Evolutionary conservation across 2,888 invertebrate species (phyloP), one percentile per base, ranked within the genome.

Genomic region (Oligia latruncula): DNA sequence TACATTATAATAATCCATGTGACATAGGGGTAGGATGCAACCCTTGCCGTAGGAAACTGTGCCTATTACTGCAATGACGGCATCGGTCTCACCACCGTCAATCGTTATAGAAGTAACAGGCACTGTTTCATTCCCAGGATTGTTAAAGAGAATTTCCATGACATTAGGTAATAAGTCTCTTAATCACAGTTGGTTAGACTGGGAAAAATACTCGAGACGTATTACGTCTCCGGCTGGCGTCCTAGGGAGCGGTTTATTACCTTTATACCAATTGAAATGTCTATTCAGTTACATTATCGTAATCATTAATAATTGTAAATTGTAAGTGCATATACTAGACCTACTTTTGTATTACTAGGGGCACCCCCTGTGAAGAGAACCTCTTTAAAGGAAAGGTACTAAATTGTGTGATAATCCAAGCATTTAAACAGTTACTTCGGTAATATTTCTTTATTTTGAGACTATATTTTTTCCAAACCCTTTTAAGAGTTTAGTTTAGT

Each of bases 131-230:
- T 58, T 71, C 17, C 58, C 66, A 82, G 58, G 35, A 74, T 40
- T 52, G 60, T 80, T 15, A 52, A 49, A 43, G 35, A 68, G n/a
- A 23, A 68, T 75, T 62, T 74, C n/a, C 67, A 40, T 40, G 67
- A 55, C 67, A 58, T 55, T 29, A 29, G 29, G 29, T 65, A 49
- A 72, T 60, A 74, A 67, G 17, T 55, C n/a, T 35, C 17, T 55
- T 13, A 55, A 82, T 75, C 82, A 82, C 29, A 46, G 9, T 23
- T 15, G 55, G 55, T 82, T 43, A 46, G 67, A 75, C 67, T 83
- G 4, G 40, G 65, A 60, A 83, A 65, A 35, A 49, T 77, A 35
- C 15, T 70, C 5, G 29, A 11, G 29, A 67, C n/a, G 29, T 35
- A 4, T 65, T 40, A 23, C 20, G 29, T 64, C 1, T 58, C 23